Evolutionary conservation across 53 echinoderm and acorn worm genomes (phyloP), one percentile per base, ranked within the genome.

Genomic region (Echinarachnius parma): DNA sequence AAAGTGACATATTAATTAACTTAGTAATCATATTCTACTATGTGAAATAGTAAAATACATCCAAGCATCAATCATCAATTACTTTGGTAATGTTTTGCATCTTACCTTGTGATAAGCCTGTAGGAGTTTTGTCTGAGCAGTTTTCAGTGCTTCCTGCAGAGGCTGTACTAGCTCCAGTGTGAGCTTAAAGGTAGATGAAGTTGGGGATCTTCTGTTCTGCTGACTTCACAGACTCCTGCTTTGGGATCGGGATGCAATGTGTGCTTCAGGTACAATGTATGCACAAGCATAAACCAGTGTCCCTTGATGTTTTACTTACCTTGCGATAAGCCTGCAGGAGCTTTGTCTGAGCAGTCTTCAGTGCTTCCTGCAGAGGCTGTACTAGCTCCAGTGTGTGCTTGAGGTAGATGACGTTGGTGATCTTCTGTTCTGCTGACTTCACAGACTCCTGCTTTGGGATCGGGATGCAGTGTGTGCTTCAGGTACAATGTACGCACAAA

Each of bases 381-480:
- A 95, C 87, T 0, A 95, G 69, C 55, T 95, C 95, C 19, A 95
- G 76, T 9, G 87, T 81, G 61, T 95, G 95, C 72, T 95, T 95
- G 31, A 95, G 87, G 44, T 90, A 75, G 70, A 95, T 95, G 66
- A 95, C 46, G 48, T 87, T 89, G 34, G 90, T 87, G 45, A 95
- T 95, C 52, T 89, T 90, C 16, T 84, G 53, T 42, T 95, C 95
- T 0, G 90, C 90, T 0, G 87, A 90, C 60, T 90, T 87, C 34
- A 88, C 75, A 2, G 90, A 91, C 50, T 95, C 95, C 30, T 90
- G 84, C 42, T 95, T 95, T 35, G 95, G 95, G 32, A 95, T 95
- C 72, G 90, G 95, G n/a, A 95, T 82, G 23, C 62, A 62, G n/a
- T n/a, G n/a, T n/a, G n/a, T n/a, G n/a, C n/a, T n/a, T n/a, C n/a